phyloP scores from a whole-genome alignment of 1,140 invertebrate species.

The Cheumatopsyche charites region DNA sequence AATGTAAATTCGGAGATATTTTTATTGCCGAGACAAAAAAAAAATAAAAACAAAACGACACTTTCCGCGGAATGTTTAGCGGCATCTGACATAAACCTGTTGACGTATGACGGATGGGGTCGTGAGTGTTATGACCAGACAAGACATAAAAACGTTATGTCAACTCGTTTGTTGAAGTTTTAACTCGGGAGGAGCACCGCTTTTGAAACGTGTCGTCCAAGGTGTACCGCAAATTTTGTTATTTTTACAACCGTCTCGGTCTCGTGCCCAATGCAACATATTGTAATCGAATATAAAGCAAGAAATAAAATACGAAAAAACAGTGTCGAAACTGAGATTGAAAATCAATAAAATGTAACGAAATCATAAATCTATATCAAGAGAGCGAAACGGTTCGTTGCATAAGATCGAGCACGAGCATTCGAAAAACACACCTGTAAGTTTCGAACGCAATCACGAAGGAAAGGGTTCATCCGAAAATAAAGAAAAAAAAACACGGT shows the following conservation, averaged over 20 bases:
- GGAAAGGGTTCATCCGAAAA: neutral
- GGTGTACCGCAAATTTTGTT: too few species aligned
- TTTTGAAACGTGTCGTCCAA: neutral
- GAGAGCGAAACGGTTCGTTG: too few species aligned
- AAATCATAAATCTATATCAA: too few species aligned
- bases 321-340: too few species aligned
- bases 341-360: too few species aligned
- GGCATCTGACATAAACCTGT: slow-evolving; percentile 22
- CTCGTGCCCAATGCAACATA: too few species aligned
- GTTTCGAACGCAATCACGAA: neutral
- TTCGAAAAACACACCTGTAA: too few species aligned
- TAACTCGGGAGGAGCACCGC: neutral
- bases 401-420: too few species aligned
- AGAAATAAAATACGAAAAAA: too few species aligned
- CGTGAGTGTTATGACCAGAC: neutral
- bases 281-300: too few species aligned
- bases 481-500: slow-evolving; percentile 2
- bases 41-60: slow-evolving; percentile 10
- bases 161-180: slow-evolving; percentile 11
- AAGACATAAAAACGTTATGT: slow-evolving; percentile 24
- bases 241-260: too few species aligned
- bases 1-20: neutral
- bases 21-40: neutral
- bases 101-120: slow-evolving; percentile 7
- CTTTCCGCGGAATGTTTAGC: slow-evolving; percentile 1